Percentiles rank a stretch among this genome's conserved stretches.
phyloP scores from a whole-genome alignment of 1,140 invertebrate genomes.

The Caenorhabditis remanei region DNA sequence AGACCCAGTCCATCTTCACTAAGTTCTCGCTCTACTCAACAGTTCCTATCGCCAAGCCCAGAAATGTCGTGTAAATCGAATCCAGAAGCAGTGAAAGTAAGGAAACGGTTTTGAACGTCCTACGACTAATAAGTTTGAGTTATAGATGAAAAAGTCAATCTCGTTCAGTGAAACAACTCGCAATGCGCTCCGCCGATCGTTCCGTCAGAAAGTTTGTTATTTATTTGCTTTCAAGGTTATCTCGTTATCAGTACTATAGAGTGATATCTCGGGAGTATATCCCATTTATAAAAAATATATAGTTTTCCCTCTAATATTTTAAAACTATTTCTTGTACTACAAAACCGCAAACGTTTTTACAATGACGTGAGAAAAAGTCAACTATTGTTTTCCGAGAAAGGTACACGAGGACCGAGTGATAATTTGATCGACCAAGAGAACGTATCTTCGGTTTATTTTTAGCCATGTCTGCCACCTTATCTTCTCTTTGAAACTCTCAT shows the following conservation, averaged over 20 bases:
- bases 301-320: background rate
- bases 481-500: constrained; percentile 21
- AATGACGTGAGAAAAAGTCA: background rate
- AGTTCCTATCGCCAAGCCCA: constrained; percentile 26
- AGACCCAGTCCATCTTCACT: constrained; percentile 17
- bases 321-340: background rate
- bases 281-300: too few relatives aligned
- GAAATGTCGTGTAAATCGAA: constrained; percentile 35
- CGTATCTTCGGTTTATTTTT: constrained; percentile 21
- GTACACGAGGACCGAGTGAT: background rate
- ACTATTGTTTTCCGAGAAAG: too few relatives aligned
- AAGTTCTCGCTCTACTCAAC: constrained; percentile 26
- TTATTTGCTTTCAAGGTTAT: background rate
- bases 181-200: constrained; percentile 53
- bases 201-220: constrained; percentile 31
- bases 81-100: background rate
- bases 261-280: too few relatives aligned
- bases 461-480: background rate
- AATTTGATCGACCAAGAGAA: constrained; percentile 25
- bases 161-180: constrained; percentile 59
- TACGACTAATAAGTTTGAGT: background rate
- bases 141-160: constrained; percentile 52
- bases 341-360: background rate
- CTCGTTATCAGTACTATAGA: too few relatives aligned
- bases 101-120: background rate